Evolutionary conservation across 2,113 vertebrate species (phyloP).

Genomic region (Pogonocichla stellata): DNA sequence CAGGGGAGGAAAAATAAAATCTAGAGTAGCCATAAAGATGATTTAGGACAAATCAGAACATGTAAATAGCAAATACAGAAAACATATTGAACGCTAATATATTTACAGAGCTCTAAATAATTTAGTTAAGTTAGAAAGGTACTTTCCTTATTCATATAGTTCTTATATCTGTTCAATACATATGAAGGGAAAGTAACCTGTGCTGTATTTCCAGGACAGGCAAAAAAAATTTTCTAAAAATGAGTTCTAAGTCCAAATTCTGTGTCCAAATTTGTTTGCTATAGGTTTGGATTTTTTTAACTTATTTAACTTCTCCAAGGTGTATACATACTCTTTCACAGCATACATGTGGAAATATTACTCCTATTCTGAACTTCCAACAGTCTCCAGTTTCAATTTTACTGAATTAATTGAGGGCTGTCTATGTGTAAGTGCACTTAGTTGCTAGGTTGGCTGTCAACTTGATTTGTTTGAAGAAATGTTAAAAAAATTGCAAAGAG

Average conservation of each 20-base stretch:
- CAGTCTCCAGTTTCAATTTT: not conserved
- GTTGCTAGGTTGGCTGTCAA: not conserved
- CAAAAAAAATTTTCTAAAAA: not conserved
- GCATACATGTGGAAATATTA: not conserved
- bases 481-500: not conserved
- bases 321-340: not conserved
- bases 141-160: not conserved
- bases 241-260: not conserved
- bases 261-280: not conserved
- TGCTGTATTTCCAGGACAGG: not conserved
- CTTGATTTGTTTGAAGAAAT: not conserved
- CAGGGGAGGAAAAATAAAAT: not conserved
- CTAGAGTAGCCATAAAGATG: not conserved
- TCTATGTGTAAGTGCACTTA: not conserved
- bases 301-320: not conserved
- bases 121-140: not conserved
- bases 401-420: not conserved
- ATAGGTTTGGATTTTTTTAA: not conserved
- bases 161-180: not conserved
- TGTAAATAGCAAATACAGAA: not conserved
- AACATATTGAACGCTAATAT: not conserved
- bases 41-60: not conserved
- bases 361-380: not conserved
- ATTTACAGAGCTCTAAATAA: not conserved
- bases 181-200: not conserved